Base-by-base conservation (phyloP, 2,888 invertebrate genomes). In the Chirona hameri region DNA sequence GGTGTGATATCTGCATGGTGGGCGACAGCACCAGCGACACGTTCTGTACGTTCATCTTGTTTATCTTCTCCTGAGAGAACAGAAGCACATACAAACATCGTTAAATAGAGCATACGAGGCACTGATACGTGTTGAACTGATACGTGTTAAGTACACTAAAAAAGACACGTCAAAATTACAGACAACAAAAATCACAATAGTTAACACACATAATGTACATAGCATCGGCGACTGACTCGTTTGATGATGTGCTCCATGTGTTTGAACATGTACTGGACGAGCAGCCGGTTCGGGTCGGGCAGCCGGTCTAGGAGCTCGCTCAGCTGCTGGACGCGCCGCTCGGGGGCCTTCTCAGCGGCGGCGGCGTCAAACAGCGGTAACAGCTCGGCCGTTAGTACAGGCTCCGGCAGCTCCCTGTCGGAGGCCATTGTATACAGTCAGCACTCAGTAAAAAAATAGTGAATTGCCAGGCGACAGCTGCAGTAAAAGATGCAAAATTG, bases 361-460 rank as follows among this genome's bases (percentile, higher is more conserved):
- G 94, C 94, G 89, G 96, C 96, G 88, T 98, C 97, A 90, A 97
- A 97, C 87, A 94, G 92, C 2, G 94, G 91, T 88, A 93, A 91
- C 81, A 95, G 89, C 87, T 96, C 95, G 86, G 93, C 93, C 0
- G 95, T 96, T 79, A 98, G 90, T 52, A 97, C 91, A 72, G 97
- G 94, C 86, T 95, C 95, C 9, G 97, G 96, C 31, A 98, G 89
- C 89, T 97, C 97, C 86, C 96, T 93, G 87, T 15, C 88, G 87
- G 31, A 57, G 76, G 52, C 24, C 29, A 82, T 24, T 0, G 29
- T 69, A 24, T 46, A 4, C 21, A 24, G n/a, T 3, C 24, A 46
- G 46, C 31, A 15, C 10, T 18, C 48, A 24, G 29, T 21, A 24
- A 12, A 52, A n/a, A 52, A 1, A 52, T 12, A 12, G 52, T 18